Conservation (phyloP, 1,140 invertebrate species). For the Euwallacea similis region DNA sequence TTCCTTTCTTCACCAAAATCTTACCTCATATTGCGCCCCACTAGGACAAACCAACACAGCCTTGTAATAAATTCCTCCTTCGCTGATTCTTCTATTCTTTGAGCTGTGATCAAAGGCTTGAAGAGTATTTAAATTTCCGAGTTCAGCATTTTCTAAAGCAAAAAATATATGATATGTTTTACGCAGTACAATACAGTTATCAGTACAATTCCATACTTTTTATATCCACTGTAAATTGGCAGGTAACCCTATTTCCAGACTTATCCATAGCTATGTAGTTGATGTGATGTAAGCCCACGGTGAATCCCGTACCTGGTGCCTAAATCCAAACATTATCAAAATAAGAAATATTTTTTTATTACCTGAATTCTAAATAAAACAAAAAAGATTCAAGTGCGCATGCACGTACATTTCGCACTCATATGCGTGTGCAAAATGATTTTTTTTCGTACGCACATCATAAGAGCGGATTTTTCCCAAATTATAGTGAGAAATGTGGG, state of each 20-base stretch:
- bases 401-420: too few relatives aligned
- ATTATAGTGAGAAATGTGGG: too few relatives aligned
- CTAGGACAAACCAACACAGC: conserved; percentile 49
- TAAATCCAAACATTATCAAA: conserved; percentile 42
- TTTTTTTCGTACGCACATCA: too few relatives aligned
- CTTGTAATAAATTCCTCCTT: conserved; percentile 35
- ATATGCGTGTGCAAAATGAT: too few relatives aligned
- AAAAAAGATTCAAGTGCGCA: too few relatives aligned
- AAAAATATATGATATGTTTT: conserved; percentile 25
- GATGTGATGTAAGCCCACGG: conserved; percentile 62
- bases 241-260: conserved; percentile 63
- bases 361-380: too few relatives aligned
- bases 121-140: conserved; percentile 28
- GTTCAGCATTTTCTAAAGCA: conserved; percentile 22
- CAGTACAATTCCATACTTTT: conserved; percentile 55
- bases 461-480: too few relatives aligned
- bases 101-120: neutral
- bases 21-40: conserved; percentile 43
- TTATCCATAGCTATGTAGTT: conserved; percentile 66
- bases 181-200: conserved; percentile 18
- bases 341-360: neutral
- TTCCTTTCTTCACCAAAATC: neutral
- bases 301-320: conserved; percentile 64
- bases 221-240: conserved; percentile 65
- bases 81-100: conserved; percentile 8